phyloP scores from a whole-genome alignment of 2,888 invertebrate genomes.

The Drosophila nr. perissopoda region DNA sequence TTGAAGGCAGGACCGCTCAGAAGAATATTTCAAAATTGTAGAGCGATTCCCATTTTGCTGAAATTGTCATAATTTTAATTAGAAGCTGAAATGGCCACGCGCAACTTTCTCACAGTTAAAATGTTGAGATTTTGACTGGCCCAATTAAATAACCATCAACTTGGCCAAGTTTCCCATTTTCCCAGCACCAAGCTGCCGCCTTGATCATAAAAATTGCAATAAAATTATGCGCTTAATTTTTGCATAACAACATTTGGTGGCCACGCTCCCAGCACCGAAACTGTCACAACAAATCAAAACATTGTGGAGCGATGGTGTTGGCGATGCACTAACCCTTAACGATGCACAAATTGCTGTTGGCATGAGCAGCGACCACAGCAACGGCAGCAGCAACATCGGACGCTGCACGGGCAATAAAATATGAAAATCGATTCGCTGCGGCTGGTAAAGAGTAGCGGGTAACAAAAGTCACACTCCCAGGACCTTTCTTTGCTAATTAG shows the following conservation, averaged over 20 bases:
- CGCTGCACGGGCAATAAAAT: slow-evolving; percentile 76
- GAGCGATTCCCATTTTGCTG: slow-evolving; percentile 20
- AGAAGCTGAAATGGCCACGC: slow-evolving; percentile 25
- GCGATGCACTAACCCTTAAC: slow-evolving; percentile 70
- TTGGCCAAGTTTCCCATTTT: slow-evolving; percentile 40
- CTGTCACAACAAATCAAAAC: slow-evolving; percentile 85
- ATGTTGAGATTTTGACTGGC: not conserved
- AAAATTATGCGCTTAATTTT: slow-evolving; percentile 84
- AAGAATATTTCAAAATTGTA: slow-evolving; percentile 36
- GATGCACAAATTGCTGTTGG: slow-evolving; percentile 70
- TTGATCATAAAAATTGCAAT: slow-evolving; percentile 84
- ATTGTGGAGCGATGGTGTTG: slow-evolving; percentile 50
- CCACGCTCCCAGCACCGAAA: slow-evolving; percentile 55
- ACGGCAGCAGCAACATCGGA: slow-evolving; percentile 6
- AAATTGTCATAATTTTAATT: slow-evolving; percentile 50
- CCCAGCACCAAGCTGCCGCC: slow-evolving; percentile 11
- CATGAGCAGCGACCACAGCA: slow-evolving; percentile 17
- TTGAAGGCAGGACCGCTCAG: slow-evolving; percentile 51
- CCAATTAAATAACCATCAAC: slow-evolving; percentile 71
- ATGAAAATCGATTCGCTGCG: slow-evolving; percentile 81
- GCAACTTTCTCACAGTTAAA: slow-evolving; percentile 62
- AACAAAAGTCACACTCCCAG: slow-evolving; percentile 23
- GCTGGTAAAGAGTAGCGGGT: slow-evolving; percentile 28
- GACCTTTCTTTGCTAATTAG: slow-evolving; percentile 70
- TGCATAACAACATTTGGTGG: slow-evolving; percentile 83